phyloP scores from a whole-genome alignment of 2,888 invertebrate species.

The Dryocosmus kuriphilus region DNA sequence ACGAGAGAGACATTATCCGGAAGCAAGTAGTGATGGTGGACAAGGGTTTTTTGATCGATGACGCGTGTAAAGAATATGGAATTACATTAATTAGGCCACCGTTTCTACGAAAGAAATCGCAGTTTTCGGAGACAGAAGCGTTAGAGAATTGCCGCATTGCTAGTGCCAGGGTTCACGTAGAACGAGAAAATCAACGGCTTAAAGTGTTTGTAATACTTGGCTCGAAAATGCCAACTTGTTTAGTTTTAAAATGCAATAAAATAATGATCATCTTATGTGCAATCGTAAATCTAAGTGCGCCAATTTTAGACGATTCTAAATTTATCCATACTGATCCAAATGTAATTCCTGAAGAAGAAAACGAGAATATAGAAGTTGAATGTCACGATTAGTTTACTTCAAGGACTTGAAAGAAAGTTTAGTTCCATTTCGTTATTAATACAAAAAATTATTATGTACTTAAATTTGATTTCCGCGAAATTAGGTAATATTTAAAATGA shows the following conservation, averaged over 20 bases:
- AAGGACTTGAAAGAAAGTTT: too few relatives aligned
- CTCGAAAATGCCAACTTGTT: background rate
- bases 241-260: background rate
- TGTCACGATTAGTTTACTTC: too few relatives aligned
- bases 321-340: background rate
- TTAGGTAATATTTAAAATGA: too few relatives aligned
- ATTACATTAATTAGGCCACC: conserved; percentile 45
- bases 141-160: conserved; percentile 42
- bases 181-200: conserved; percentile 48
- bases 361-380: too few relatives aligned
- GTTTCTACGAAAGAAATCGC: conserved; percentile 48
- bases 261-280: conserved; percentile 37
- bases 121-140: conserved; percentile 48
- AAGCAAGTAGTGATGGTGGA: conserved; percentile 42
- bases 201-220: conserved; percentile 29
- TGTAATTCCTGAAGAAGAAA: too few relatives aligned
- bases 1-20: too few relatives aligned
- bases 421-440: too few relatives aligned
- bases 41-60: conserved; percentile 48
- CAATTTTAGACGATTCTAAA: conserved; percentile 10
- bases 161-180: conserved; percentile 48
- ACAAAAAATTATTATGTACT: too few relatives aligned
- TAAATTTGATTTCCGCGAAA: too few relatives aligned
- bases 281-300: conserved; percentile 30
- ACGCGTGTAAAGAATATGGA: conserved; percentile 19